Conservation (phyloP, 2,797 vertebrate species). For the Scyliorhinus canicula region DNA sequence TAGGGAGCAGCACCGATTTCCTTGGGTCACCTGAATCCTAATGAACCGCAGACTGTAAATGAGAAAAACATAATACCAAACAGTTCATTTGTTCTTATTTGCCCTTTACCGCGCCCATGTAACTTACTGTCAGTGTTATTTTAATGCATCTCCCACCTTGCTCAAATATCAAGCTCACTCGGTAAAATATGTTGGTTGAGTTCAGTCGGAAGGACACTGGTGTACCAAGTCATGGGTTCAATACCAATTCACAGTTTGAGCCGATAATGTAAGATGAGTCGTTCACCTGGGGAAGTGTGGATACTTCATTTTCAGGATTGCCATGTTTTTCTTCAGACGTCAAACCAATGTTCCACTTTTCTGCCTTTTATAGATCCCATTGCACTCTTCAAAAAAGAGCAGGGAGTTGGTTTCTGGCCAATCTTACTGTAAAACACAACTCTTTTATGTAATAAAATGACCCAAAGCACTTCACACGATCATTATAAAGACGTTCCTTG, state of each 20-base stretch:
- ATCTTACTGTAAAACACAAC: too few species aligned
- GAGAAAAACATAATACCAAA: neutral
- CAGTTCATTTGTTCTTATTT: neutral
- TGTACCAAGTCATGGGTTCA: neutral
- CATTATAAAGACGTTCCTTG: too few species aligned
- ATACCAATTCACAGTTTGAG: neutral
- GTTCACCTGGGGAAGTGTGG: too few species aligned
- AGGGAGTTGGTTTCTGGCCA: too few species aligned
- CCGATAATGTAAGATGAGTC: neutral
- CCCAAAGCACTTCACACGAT: too few species aligned
- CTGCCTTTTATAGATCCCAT: too few species aligned
- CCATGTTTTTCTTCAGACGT: neutral
- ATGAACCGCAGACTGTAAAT: neutral
- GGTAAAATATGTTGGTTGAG: neutral
- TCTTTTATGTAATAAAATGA: too few species aligned
- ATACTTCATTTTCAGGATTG: neutral
- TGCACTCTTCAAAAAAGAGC: too few species aligned
- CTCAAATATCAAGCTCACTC: neutral
- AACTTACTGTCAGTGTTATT: neutral
- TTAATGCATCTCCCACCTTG: neutral
- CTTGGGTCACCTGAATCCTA: neutral
- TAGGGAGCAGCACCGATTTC: neutral
- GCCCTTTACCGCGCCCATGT: neutral
- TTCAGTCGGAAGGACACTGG: neutral
- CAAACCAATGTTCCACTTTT: too few species aligned